Conservation (phyloP, 1,140 invertebrate genomes). For the Heliconius hewitsoni region DNA sequence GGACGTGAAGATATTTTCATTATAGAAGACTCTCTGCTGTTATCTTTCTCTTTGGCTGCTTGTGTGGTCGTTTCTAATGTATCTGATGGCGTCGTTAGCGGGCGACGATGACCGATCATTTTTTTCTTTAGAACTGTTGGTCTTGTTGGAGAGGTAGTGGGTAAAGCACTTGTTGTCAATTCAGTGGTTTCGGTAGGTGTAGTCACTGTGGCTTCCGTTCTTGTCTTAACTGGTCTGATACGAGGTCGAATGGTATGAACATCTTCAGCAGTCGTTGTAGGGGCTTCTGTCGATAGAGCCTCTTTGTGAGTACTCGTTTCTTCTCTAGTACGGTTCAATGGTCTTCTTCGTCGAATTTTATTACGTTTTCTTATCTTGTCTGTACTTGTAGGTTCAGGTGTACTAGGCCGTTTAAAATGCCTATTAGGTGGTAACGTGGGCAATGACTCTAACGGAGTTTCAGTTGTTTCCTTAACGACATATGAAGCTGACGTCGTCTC, state of each 20-base stretch:
- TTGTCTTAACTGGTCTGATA: slow-evolving; percentile 59
- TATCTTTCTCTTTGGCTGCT: slow-evolving; percentile 48
- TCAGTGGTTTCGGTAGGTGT: slow-evolving; percentile 73
- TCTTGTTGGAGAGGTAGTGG: slow-evolving; percentile 71
- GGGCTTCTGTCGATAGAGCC: slow-evolving; percentile 47
- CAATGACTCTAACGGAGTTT: slow-evolving; percentile 54
- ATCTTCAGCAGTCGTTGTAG: slow-evolving; percentile 63
- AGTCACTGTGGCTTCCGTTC: slow-evolving; percentile 56
- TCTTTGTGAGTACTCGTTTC: slow-evolving; percentile 56
- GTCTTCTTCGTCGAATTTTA: slow-evolving; percentile 74
- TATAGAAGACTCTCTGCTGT: slow-evolving; percentile 73
- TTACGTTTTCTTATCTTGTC: slow-evolving; percentile 71
- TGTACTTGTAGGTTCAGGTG: slow-evolving; percentile 58
- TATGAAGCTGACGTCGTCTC: slow-evolving; percentile 51
- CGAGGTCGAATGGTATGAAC: slow-evolving; percentile 65
- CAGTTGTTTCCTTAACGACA: slow-evolving; percentile 53
- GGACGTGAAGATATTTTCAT: slow-evolving; percentile 77
- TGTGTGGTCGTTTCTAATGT: slow-evolving; percentile 66
- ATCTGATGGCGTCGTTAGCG: slow-evolving; percentile 57
- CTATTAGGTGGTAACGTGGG: slow-evolving; percentile 75
- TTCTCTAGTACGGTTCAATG: slow-evolving; percentile 53
- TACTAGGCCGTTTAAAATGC: slow-evolving; percentile 74
- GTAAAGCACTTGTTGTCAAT: slow-evolving; percentile 74
- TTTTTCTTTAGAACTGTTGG: slow-evolving; percentile 75
- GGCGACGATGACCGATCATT: slow-evolving; percentile 57